These are phyloP conservation scores for Drosophila carrolli DNA, from an alignment of 1,140 invertebrate species.

Conservation along the genomic window DNA sequence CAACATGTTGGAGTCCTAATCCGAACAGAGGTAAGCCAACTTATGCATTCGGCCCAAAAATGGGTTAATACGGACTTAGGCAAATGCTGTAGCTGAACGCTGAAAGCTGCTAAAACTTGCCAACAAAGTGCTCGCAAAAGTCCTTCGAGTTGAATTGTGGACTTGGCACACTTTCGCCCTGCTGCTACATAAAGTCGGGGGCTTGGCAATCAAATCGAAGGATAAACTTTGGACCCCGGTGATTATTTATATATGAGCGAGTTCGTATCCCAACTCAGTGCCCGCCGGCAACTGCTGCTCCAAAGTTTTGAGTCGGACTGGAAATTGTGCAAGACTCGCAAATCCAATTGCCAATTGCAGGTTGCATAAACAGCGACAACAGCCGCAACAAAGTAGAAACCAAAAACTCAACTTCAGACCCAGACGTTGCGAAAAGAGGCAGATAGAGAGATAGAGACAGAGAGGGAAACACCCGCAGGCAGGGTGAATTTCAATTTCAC, in stretches of 20 bases:
- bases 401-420: constrained; percentile 24
- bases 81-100: constrained; percentile 22
- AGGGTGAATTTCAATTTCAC: constrained; percentile 63
- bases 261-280: background rate
- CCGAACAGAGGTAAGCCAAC: constrained; percentile 27
- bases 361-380: constrained; percentile 42
- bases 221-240: constrained; percentile 17
- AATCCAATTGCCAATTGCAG: constrained; percentile 58
- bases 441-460: background rate
- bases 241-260: constrained; percentile 14
- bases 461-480: constrained; percentile 19
- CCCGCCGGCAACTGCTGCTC: constrained; percentile 4
- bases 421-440: background rate
- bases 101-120: constrained; percentile 2
- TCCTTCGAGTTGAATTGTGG: constrained; percentile 40
- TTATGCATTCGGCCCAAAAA: constrained; percentile 27
- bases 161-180: constrained; percentile 30
- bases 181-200: constrained; percentile 6
- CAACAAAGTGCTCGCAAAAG: constrained; percentile 21
- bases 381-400: constrained; percentile 40
- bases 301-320: constrained; percentile 34
- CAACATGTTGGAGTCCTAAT: constrained; percentile 55
- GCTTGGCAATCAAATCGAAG: constrained; percentile 12
- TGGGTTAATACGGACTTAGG: constrained; percentile 59
- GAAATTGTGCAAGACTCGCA: constrained; percentile 34